These are phyloP conservation scores for Andrena bicolor DNA, from an alignment of 2,888 invertebrate genomes.

Conservation along the genomic window DNA sequence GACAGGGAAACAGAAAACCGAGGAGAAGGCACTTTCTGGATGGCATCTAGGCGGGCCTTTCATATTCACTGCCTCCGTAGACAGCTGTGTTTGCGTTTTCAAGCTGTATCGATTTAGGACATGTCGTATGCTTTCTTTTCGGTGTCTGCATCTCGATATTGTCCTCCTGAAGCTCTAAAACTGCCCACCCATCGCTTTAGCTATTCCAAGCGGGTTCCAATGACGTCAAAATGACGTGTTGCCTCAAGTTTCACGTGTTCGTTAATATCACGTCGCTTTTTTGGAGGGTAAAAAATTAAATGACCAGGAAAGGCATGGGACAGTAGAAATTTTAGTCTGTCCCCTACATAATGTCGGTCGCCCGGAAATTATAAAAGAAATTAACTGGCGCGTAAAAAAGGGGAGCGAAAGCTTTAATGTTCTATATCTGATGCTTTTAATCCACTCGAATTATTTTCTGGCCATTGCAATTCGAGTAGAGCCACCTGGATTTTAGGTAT, in stretches of 20 bases:
- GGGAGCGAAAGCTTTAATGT: neutral
- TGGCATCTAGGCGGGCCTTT: neutral
- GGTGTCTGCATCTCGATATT: conserved; percentile 31
- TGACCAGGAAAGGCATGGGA: too few relatives aligned
- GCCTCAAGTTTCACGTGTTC: neutral
- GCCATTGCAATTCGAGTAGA: neutral
- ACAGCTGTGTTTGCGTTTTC: conserved; percentile 51
- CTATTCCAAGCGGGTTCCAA: neutral
- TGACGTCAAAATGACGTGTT: neutral
- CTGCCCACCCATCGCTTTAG: neutral
- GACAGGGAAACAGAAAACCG: neutral
- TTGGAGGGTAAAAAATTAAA: too few relatives aligned
- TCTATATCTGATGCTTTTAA: neutral
- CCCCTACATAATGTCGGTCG: neutral
- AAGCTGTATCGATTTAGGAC: conserved; percentile 77
- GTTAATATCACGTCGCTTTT: neutral
- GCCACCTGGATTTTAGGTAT: neutral
- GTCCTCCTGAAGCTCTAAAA: neutral
- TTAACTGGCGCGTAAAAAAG: conserved; percentile 1
- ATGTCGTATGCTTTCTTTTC: conserved; percentile 66
- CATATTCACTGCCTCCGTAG: conserved; percentile 25
- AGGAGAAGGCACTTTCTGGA: neutral
- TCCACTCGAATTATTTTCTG: neutral
- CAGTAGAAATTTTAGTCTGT: too few relatives aligned
- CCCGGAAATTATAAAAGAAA: conserved; percentile 6